These are phyloP conservation scores for Athalia cordata DNA, from an alignment of 2,888 invertebrate species.

Conservation along the genomic window DNA sequence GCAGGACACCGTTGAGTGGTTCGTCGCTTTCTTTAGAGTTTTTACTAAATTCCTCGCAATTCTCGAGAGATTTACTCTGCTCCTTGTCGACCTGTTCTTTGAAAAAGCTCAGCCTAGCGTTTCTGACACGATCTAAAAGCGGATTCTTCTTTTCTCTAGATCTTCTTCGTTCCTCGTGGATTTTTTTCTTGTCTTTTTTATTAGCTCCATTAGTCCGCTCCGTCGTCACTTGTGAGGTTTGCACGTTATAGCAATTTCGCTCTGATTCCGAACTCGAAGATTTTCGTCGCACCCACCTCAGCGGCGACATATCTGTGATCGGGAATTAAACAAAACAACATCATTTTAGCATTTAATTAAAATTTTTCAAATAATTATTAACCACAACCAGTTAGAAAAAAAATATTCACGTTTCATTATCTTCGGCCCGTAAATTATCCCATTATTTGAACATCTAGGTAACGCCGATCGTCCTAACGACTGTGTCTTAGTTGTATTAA, in stretches of 20 bases:
- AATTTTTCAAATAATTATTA: too few relatives aligned
- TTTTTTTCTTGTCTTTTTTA: slow-evolving; percentile 76
- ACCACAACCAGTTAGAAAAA: too few relatives aligned
- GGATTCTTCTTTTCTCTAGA: slow-evolving; percentile 82
- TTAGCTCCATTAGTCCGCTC: slow-evolving; percentile 75
- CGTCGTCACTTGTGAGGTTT: slow-evolving; percentile 73
- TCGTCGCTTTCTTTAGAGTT: slow-evolving; percentile 52
- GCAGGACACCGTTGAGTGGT: slow-evolving; percentile 19
- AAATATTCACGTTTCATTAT: too few relatives aligned
- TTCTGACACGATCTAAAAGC: slow-evolving; percentile 82
- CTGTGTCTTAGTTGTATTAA: too few relatives aligned
- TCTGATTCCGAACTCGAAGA: slow-evolving; percentile 80
- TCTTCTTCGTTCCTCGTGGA: slow-evolving; percentile 71
- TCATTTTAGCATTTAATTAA: neutral
- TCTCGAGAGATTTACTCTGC: slow-evolving; percentile 43
- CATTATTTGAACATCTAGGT: too few relatives aligned
- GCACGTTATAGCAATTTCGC: slow-evolving; percentile 81
- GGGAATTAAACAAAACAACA: slow-evolving; percentile 49
- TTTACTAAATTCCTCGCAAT: slow-evolving; percentile 47
- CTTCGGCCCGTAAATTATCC: too few relatives aligned
- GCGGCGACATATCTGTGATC: slow-evolving; percentile 80
- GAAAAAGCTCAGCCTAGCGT: slow-evolving; percentile 82
- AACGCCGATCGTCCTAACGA: too few relatives aligned
- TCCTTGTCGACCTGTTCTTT: slow-evolving; percentile 62
- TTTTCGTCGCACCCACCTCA: slow-evolving; percentile 79